A percentile compares a stretch with the other conserved stretches of the same genome.
Conservation (phyloP, 30 jellyfish, hydroid and myxozoan genomes). For the Chrysaora quinquecirrha region DNA sequence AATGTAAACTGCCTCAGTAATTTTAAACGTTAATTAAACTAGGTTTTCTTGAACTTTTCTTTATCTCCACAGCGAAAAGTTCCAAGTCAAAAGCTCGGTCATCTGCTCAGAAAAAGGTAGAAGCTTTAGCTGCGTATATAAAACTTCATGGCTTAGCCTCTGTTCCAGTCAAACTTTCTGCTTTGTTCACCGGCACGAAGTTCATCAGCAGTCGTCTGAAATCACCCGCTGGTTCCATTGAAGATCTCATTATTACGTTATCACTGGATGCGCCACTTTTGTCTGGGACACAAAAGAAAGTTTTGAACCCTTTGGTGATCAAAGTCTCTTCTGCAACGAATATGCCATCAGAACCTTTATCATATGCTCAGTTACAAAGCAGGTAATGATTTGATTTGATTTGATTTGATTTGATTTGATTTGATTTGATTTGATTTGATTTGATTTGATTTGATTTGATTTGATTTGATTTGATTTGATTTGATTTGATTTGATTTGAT, state of each 20-base stretch:
- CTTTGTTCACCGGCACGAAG: conserved; percentile 71
- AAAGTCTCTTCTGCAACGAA: conserved; percentile 62
- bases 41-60: background rate
- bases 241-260: conserved; percentile 69
- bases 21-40: no score
- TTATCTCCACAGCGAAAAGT: conserved; percentile 49
- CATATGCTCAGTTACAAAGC: conserved; percentile 42
- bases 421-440: no score
- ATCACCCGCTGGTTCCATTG: conserved; percentile 52
- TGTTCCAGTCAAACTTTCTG: conserved; percentile 75
- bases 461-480: no score
- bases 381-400: no score
- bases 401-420: no score
- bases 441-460: no score
- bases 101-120: conserved; percentile 50
- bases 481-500: no score
- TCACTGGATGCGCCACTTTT: conserved; percentile 81
- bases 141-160: conserved; percentile 68
- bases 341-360: conserved; percentile 78
- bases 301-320: conserved; percentile 79
- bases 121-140: conserved; percentile 48
- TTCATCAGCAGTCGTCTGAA: conserved; percentile 54
- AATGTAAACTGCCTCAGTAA: no score
- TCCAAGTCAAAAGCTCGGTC: conserved; percentile 31
- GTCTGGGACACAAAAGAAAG: conserved; percentile 83